Evolutionary conservation across 2,888 invertebrate species (phyloP).

Genomic region (Venusia cambrica): DNA sequence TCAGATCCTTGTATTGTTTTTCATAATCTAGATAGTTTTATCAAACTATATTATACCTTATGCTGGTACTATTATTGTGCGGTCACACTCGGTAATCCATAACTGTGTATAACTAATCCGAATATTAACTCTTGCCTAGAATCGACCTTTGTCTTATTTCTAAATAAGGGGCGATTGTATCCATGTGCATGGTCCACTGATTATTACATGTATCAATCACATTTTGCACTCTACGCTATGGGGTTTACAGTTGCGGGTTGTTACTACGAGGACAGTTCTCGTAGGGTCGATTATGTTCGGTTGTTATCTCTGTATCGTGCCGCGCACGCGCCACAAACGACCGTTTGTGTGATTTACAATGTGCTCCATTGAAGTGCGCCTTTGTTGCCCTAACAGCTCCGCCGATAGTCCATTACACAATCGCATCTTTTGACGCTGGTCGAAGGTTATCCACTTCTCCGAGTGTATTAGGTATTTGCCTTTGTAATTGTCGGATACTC

Average conservation of each 20-base stretch:
- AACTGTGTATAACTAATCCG: slow-evolving; percentile 20
- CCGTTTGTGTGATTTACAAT: slow-evolving; percentile 70
- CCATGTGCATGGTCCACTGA: slow-evolving; percentile 34
- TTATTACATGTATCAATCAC: slow-evolving; percentile 25
- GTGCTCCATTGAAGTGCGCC: slow-evolving; percentile 58
- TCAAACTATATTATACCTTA: too few relatives aligned
- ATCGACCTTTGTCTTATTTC: slow-evolving; percentile 48
- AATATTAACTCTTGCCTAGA: slow-evolving; percentile 37
- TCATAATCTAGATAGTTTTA: too few relatives aligned
- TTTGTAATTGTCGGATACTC: slow-evolving; percentile 18
- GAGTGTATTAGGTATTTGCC: slow-evolving; percentile 28
- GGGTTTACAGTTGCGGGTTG: slow-evolving; percentile 38
- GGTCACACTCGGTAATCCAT: slow-evolving; percentile 37
- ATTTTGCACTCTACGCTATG: slow-evolving; percentile 36
- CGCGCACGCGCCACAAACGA: slow-evolving; percentile 71
- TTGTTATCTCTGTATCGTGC: slow-evolving; percentile 50
- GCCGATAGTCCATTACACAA: slow-evolving; percentile 53
- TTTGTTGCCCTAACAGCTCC: slow-evolving; percentile 65
- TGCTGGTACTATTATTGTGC: too few relatives aligned
- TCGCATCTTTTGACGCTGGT: slow-evolving; percentile 57
- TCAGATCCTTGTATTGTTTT: too few relatives aligned
- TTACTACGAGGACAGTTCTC: slow-evolving; percentile 30
- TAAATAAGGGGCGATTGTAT: slow-evolving; percentile 54
- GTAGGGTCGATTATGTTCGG: slow-evolving; percentile 38
- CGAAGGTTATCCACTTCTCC: slow-evolving; percentile 57